Percentiles rank a stretch among this genome's conserved stretches.
Evolutionary conservation across 2,888 invertebrate species (phyloP).

Genomic region (Agrotis ipsilon): DNA sequence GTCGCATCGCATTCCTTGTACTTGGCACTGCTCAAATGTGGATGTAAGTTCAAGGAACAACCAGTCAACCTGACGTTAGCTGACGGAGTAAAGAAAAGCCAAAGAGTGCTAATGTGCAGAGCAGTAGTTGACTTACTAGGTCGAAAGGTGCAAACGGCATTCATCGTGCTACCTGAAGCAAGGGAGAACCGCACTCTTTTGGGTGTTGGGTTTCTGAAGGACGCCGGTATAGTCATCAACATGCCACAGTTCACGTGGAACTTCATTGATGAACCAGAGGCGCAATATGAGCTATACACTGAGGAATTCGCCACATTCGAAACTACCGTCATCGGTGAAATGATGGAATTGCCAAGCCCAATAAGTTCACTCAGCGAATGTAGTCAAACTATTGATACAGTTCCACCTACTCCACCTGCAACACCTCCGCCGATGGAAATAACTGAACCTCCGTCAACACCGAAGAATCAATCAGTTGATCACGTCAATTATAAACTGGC

Average conservation of each 20-base stretch:
- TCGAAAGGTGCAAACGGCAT: background rate
- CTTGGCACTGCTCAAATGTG: background rate
- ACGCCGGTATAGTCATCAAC: too few species aligned
- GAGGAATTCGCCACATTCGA: too few species aligned
- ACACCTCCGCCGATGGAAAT: slow-evolving; percentile 2
- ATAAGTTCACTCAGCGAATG: background rate
- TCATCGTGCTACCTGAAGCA: background rate
- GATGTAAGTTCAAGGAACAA: slow-evolving; percentile 1
- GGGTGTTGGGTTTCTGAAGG: too few species aligned
- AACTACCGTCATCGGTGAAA: background rate
- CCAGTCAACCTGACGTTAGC: background rate
- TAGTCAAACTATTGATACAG: background rate
- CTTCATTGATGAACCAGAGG: too few species aligned
- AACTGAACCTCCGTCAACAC: background rate
- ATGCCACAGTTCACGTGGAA: too few species aligned
- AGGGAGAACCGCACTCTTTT: background rate
- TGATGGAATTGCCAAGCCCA: background rate
- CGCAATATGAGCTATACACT: too few species aligned
- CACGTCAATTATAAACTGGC: background rate
- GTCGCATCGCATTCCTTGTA: slow-evolving; percentile 2
- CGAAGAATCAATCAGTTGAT: background rate
- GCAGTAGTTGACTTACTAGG: background rate
- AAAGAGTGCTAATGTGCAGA: slow-evolving; percentile 1
- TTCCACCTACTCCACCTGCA: background rate
- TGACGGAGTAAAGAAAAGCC: slow-evolving; percentile 2